phyloP scores from a whole-genome alignment of 2,113 vertebrate genomes.

The Podiceps cristatus region DNA sequence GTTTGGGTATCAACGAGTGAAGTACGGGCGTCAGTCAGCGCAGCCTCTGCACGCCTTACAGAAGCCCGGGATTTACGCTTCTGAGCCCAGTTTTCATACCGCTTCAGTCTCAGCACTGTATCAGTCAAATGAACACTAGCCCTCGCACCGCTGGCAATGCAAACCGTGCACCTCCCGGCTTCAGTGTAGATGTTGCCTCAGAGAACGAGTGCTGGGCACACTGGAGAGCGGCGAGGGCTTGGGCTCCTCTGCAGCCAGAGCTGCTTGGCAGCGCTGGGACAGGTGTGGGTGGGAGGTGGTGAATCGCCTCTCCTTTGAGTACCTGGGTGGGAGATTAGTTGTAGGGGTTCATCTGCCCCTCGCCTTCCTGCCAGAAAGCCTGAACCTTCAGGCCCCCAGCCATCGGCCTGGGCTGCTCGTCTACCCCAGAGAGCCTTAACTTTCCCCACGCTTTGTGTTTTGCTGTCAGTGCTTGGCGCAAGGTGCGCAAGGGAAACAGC shows the following conservation, averaged over 20 bases:
- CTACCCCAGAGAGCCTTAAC: background rate
- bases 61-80: accelerated
- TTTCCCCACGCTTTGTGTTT: background rate
- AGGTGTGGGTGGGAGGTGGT: background rate
- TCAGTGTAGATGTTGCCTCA: background rate
- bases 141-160: background rate
- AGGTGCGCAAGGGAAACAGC: background rate
- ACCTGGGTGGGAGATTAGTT: accelerated
- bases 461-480: background rate
- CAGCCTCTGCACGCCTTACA: background rate
- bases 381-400: background rate
- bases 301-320: background rate
- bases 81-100: background rate
- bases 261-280: background rate
- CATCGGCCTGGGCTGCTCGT: background rate
- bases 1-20: background rate
- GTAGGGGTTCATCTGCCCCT: background rate
- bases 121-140: background rate
- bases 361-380: background rate
- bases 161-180: background rate
- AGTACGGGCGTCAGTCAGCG: background rate
- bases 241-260: background rate
- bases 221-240: background rate
- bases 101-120: background rate
- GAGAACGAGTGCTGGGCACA: background rate